Conservation (phyloP, 2,797 vertebrate species). For the Rhincodon typus region DNA sequence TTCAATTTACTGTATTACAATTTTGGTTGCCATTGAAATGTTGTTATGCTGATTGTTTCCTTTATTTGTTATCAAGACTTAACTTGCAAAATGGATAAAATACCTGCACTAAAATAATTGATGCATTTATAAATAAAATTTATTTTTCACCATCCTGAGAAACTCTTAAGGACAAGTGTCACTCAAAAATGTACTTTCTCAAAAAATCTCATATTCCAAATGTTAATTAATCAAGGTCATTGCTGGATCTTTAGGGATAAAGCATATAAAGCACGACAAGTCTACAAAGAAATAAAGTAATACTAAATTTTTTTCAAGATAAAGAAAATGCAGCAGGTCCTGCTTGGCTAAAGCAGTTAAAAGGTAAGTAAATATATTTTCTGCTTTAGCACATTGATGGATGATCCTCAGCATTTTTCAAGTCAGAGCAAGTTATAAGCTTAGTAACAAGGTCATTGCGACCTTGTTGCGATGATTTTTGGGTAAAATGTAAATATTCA, state of each 20-base stretch:
- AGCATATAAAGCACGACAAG: neutral
- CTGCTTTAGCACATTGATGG: neutral
- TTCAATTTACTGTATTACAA: neutral
- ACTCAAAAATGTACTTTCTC: neutral
- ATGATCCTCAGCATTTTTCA: neutral
- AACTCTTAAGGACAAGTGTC: neutral
- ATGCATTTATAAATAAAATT: neutral
- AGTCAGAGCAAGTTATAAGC: neutral
- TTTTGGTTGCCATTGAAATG: neutral
- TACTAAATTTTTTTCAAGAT: neutral
- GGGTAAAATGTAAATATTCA: neutral
- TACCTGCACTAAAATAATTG: neutral
- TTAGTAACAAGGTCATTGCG: neutral
- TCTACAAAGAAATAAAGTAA: neutral
- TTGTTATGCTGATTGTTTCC: neutral
- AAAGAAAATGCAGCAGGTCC: neutral
- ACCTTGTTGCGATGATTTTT: neutral
- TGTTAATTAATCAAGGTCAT: neutral
- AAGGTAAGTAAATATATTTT: neutral
- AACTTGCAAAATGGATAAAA: neutral
- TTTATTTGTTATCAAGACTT: conserved; percentile 2
- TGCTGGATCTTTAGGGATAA: neutral
- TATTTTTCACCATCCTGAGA: neutral
- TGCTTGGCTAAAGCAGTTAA: neutral
- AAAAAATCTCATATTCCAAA: neutral